These are phyloP conservation scores for Blastobasis lacticolella DNA, from an alignment of 2,888 invertebrate genomes.

Conservation along the genomic window DNA sequence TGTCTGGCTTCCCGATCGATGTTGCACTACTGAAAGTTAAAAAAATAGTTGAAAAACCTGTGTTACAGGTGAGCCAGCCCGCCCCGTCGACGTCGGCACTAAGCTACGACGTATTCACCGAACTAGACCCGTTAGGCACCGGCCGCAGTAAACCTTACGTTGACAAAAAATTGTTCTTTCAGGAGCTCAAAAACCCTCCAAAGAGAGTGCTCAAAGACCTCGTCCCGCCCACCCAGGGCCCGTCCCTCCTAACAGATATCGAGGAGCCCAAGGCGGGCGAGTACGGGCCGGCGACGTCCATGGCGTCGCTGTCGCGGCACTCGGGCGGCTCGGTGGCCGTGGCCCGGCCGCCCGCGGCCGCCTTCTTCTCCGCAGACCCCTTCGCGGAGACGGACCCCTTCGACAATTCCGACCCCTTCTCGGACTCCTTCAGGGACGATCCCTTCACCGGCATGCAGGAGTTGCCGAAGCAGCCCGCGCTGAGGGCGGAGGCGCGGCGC, in stretches of 20 bases:
- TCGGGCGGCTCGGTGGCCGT: conserved; percentile 67
- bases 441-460: conserved; percentile 72
- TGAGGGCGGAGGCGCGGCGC: conserved; percentile 35
- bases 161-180: conserved; percentile 97
- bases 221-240: conserved; percentile 63
- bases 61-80: conserved; percentile 64
- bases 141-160: conserved; percentile 94
- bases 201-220: conserved; percentile 94
- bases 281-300: conserved; percentile 59
- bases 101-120: conserved; percentile 90
- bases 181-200: conserved; percentile 95
- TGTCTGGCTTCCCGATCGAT: conserved; percentile 25
- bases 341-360: conserved; percentile 42
- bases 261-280: conserved; percentile 28
- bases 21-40: conserved; percentile 7
- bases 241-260: conserved; percentile 42
- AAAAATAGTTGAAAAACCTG: conserved; percentile 22
- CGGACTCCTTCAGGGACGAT: conserved; percentile 75
- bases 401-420: conserved; percentile 80
- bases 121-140: conserved; percentile 93
- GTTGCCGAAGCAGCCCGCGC: conserved; percentile 36
- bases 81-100: conserved; percentile 43
- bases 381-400: conserved; percentile 83
- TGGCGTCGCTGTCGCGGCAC: conserved; percentile 63
- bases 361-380: conserved; percentile 73